Evolutionary conservation across 1,140 invertebrate genomes (phyloP), one percentile per base, ranked within the genome.

Genomic region (Trichogramma pretiosum): DNA sequence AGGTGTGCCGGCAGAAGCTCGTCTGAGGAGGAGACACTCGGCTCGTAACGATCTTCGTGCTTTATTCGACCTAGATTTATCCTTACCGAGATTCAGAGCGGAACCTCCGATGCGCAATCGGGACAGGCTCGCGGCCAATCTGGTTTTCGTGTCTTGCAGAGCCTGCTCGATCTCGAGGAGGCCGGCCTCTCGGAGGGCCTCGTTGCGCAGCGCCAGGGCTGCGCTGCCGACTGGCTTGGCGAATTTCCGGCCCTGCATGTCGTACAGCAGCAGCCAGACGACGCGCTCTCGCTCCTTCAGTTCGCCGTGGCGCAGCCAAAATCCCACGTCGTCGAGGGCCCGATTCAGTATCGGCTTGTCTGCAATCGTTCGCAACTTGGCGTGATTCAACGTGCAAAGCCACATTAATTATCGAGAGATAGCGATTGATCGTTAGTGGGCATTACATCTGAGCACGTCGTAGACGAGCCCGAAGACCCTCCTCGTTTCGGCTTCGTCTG

Each of bases 401-500:
- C n/a, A n/a, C n/a, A n/a, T n/a, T n/a, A n/a, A n/a, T n/a, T n/a
- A n/a, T n/a, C n/a, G n/a, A n/a, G n/a, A n/a, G n/a, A n/a, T n/a
- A n/a, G n/a, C n/a, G 13, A 30, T 30, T 13, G 13, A 30, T 9
- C n/a, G 13, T 34, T 35, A 80, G n/a, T n/a, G n/a, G n/a, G n/a
- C n/a, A n/a, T 77, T 71, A 87, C 85, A 87, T 61, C 85, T 65
- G 46, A 86, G 81, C 2, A 86, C 83, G 57, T 87, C 84, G 59
- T 86, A 87, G 56, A 86, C 82, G 9, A 88, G 65, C 0, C 82
- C 80, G 48, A 83, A 85, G 1, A 87, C 83, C 52, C 81, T 68
- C 49, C 84, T 68, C 83, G 87, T 87, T 58, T 87, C 82, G 33
- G 85, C 82, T 57, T 86, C 83, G 56, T 87, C 81, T 1, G 67